Percentiles rank a stretch among this genome's conserved stretches.
Conservation (phyloP, 1,140 invertebrate genomes). For the Leptopilina boulardi region DNA sequence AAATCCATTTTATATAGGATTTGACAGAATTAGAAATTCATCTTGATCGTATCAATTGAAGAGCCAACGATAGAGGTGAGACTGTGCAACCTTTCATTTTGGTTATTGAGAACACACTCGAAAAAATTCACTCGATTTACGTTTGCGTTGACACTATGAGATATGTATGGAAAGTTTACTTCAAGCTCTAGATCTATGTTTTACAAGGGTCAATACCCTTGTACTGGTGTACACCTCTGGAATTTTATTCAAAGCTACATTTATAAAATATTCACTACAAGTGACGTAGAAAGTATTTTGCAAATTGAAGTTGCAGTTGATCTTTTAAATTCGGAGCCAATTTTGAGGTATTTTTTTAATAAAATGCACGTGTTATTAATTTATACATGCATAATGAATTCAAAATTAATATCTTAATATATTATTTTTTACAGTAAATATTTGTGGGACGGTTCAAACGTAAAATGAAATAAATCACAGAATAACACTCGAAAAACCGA, state of each 20-base stretch:
- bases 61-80: no score
- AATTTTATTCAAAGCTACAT: not conserved
- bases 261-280: not conserved
- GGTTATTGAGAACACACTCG: not conserved
- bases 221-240: not conserved
- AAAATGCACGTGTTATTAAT: no score
- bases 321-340: not conserved
- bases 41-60: no score
- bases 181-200: not conserved
- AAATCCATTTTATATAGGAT: no score
- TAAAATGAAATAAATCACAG: no score
- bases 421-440: no score
- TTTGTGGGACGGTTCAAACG: no score
- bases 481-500: no score
- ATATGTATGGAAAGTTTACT: not conserved
- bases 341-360: not conserved
- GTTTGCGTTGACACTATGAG: not conserved
- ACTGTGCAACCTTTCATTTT: not conserved
- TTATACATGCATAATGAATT: no score
- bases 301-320: not conserved
- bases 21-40: no score
- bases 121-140: not conserved
- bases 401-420: no score
- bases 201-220: slow-evolving; percentile 11
- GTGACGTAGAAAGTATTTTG: not conserved